phyloP scores from a whole-genome alignment of 2,888 invertebrate genomes.

The Alentia gelatinosa region DNA sequence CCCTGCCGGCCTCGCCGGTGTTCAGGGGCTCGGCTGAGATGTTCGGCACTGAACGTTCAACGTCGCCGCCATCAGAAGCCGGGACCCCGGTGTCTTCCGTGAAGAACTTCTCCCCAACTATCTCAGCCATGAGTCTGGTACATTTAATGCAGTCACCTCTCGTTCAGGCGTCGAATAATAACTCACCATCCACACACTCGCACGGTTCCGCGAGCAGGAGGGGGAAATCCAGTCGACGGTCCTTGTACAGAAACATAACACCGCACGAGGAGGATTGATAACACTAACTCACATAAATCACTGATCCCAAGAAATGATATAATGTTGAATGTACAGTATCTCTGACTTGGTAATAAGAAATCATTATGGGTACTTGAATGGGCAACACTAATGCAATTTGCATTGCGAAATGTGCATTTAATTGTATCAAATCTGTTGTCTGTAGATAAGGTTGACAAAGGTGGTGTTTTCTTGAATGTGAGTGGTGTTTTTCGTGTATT shows the following conservation, averaged over 20 bases:
- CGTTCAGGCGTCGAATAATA: neutral
- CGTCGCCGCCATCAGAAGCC: neutral
- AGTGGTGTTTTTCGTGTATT: too few relatives aligned
- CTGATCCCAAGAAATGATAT: neutral
- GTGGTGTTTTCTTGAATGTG: too few relatives aligned
- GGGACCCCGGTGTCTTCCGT: neutral
- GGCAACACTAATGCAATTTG: neutral
- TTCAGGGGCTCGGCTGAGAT: neutral
- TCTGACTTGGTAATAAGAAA: neutral
- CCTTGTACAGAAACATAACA: neutral
- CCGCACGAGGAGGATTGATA: neutral
- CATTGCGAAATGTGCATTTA: too few relatives aligned
- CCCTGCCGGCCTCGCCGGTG: neutral
- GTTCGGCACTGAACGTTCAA: neutral
- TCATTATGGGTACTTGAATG: neutral
- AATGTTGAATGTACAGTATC: neutral
- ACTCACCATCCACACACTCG: neutral
- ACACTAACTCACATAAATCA: too few relatives aligned
- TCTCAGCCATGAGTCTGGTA: conserved; percentile 30
- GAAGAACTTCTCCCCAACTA: conserved; percentile 5
- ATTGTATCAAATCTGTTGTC: too few relatives aligned
- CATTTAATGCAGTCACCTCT: conserved; percentile 31
- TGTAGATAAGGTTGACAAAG: too few relatives aligned
- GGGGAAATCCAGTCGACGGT: neutral
- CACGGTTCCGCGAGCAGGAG: neutral